Conservation (phyloP, 2,888 invertebrate genomes). For the Metallyticus violacea region DNA sequence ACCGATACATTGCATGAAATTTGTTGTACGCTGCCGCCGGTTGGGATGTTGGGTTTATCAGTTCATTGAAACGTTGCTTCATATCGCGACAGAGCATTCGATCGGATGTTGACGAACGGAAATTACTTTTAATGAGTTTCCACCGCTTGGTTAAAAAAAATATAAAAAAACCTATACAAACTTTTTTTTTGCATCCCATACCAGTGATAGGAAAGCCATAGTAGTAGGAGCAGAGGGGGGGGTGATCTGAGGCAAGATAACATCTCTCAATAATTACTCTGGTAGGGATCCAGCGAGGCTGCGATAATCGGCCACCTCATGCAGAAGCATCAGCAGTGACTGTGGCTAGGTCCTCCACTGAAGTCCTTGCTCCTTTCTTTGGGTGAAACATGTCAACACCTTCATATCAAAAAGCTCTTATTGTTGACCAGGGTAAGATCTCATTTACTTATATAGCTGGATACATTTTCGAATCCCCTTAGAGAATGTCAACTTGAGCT, state of each 20-base stretch:
- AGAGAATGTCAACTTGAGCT: no score
- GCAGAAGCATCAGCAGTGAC: no score
- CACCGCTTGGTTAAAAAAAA: background rate
- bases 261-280: background rate
- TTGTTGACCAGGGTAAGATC: no score
- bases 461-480: no score
- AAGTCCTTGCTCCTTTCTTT: no score
- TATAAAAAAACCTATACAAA: background rate
- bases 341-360: no score
- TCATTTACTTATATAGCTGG: no score
- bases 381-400: no score
- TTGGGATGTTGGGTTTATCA: background rate
- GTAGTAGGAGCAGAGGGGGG: no score
- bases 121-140: conserved; percentile 13
- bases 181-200: background rate
- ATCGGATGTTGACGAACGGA: background rate
- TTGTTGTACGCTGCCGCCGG: background rate
- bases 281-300: no score
- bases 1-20: background rate
- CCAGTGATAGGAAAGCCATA: background rate
- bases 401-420: no score
- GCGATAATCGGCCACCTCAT: background rate
- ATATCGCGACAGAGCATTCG: background rate
- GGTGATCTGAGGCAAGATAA: background rate
- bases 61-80: background rate